phyloP scores from a whole-genome alignment of 2,113 vertebrate species.

The Thryonomys swinderianus region DNA sequence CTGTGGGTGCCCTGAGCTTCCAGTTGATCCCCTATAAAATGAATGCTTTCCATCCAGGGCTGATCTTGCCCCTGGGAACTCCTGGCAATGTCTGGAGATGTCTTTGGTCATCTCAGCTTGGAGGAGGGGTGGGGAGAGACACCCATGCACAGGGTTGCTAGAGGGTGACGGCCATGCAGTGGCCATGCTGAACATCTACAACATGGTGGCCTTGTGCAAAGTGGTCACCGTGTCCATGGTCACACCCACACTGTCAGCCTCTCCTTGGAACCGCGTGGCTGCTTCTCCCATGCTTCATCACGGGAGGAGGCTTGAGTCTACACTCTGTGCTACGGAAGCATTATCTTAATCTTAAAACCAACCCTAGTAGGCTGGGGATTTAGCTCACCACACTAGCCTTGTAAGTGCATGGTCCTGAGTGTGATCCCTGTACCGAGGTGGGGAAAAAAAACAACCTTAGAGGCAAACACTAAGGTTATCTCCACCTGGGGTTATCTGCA shows the following conservation, averaged over 20 bases:
- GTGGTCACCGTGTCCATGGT: not conserved
- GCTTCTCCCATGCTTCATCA: fast-evolving
- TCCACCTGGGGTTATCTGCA: not conserved
- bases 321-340: fast-evolving
- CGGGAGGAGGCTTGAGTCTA: not conserved
- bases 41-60: not conserved
- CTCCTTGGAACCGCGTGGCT: not conserved
- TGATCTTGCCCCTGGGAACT: not conserved
- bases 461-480: not conserved
- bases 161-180: not conserved
- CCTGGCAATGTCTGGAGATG: not conserved
- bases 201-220: not conserved
- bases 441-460: not conserved
- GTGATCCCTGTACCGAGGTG: too few species aligned
- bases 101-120: not conserved
- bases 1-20: not conserved
- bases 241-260: not conserved
- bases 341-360: not conserved
- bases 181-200: fast-evolving
- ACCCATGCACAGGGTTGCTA: fast-evolving
- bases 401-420: too few species aligned
- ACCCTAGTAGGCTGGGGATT: too few species aligned
- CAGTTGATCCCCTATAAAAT: not conserved
- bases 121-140: too few species aligned
- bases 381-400: too few species aligned